Base-by-base conservation (phyloP, 2,797 vertebrate genomes). In the Etheostoma perlongum region DNA sequence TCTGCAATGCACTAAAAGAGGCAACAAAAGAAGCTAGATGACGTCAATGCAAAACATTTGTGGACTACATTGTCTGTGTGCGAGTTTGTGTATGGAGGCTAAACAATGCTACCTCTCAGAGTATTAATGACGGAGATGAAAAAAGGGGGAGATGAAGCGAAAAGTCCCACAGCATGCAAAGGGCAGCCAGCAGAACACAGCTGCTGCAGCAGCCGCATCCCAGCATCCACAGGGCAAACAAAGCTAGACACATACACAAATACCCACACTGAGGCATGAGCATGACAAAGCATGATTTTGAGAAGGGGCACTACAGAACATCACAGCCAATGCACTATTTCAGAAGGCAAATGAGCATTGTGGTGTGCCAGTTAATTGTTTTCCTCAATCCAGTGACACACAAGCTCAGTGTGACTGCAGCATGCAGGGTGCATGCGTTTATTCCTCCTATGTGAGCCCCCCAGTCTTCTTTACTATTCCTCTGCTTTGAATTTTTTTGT, bases 331-430 rank as follows among this genome's bases (percentile, higher is more conserved):
- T 49, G 69, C 14, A 44, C 40, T 64, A 62, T 78, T 82, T 76
- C 58, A 55, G 51, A 67, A 74, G 52, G 75, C 59, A 79, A 83
- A 77, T 61, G 75, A 83, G 78, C 21, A 18, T 60, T 14, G 78
- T 70, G 69, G 81, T 75, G 69, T 67, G 71, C 84, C 80, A 81
- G 73, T 88, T 27, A 69, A 88, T 80, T 85, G 66, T 73, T 63
- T 79, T 84, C 47, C 72, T 82, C 63, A 52, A 82, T 58, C 33
- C 49, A 73, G 62, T 36, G 76, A 86, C 79, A 86, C 84, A 46
- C 47, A n/a, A 21, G n/a, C 63, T 61, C 46, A 25, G 49, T 51
- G 44, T 51, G 62, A 30, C 73, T 70, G 79, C 73, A 81, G 55
- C 76, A 18, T 1, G 9, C 57, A 76, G 70, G 69, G 55, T 52